Percentiles rank a stretch among this genome's conserved stretches.
phyloP scores from a whole-genome alignment of 2,113 vertebrate species.

The human (Homo sapiens) region GRCh38 chr5:9650001-9650500 shows the following conservation, averaged over 20 bases:
- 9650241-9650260: conserved; percentile 33
- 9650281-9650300: not conserved
- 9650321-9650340: not conserved
- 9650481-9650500: fast-evolving
- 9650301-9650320: not conserved
- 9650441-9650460: fast-evolving
- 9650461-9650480: not conserved
- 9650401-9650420: fast-evolving
- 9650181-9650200: not conserved
- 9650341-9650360: no score
- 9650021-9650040: not conserved
- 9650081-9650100: conserved; percentile 8
- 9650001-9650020: not conserved
- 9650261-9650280: conserved; percentile 34
- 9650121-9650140: not conserved
- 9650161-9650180: not conserved
- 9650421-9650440: no score
- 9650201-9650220: conserved; percentile 12
- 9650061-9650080: conserved; percentile 27
- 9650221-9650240: not conserved
- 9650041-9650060: conserved; percentile 30
- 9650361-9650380: not conserved
- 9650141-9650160: not conserved
- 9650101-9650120: not conserved
- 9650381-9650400: not conserved